Percentiles rank a stretch among this genome's conserved stretches.
Evolutionary conservation across 2,888 invertebrate genomes (phyloP).

Genomic region (Drosophila flavopinicola): DNA sequence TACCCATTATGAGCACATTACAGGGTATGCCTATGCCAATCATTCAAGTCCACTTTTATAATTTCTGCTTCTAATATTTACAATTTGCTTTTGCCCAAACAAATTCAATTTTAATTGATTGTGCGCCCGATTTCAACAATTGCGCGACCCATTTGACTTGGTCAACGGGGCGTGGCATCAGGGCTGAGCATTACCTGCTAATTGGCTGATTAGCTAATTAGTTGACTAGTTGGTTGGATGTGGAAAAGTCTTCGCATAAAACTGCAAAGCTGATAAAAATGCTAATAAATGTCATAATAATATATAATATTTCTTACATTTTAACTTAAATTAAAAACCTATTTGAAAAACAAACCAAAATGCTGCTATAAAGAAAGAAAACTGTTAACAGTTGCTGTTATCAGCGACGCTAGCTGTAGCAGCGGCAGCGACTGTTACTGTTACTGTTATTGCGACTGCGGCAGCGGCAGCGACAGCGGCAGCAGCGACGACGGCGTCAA

Average conservation of each 20-base stretch:
- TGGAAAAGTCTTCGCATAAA: too few species aligned
- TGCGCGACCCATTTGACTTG: conserved; percentile 61
- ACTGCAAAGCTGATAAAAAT: too few species aligned
- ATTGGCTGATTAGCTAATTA: conserved; percentile 62
- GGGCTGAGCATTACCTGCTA: conserved; percentile 35
- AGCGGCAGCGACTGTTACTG: conserved; percentile 12
- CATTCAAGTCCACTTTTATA: background rate
- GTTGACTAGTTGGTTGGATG: conserved; percentile 5
- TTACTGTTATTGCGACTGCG: conserved; percentile 20
- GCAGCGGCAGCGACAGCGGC: conserved; percentile 9
- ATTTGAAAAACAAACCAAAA: too few species aligned
- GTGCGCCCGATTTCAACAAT: conserved; percentile 64
- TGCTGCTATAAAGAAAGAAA: background rate
- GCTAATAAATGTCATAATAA: too few species aligned
- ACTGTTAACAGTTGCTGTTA: conserved; percentile 29
- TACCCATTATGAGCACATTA: background rate
- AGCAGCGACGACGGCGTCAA: conserved; percentile 28
- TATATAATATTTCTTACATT: too few species aligned
- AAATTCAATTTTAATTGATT: conserved; percentile 70
- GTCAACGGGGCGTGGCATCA: conserved; percentile 64
- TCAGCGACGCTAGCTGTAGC: conserved; percentile 26
- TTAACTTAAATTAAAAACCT: too few species aligned
- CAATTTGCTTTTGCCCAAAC: conserved; percentile 12
- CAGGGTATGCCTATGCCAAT: conserved; percentile 17
- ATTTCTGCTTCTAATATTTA: conserved; percentile 53